Evolutionary conservation across 1,140 invertebrate genomes (phyloP), one percentile per base, ranked within the genome.

Genomic region (Holcopasites calliopsidis): DNA sequence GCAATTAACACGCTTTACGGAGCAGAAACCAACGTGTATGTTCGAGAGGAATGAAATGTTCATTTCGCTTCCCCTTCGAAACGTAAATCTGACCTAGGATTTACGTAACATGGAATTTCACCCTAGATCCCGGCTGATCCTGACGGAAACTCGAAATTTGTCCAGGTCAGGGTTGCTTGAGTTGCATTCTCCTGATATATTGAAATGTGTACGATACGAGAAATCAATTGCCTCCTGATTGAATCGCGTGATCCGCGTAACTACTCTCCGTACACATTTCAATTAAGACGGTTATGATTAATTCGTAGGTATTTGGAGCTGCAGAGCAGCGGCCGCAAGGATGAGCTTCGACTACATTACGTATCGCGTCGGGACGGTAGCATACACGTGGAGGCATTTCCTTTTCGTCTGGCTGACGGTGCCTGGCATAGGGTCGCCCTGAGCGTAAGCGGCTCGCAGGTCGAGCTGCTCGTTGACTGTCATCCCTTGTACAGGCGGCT

Each of bases 341-440:
- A 97, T 91, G 96, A 97, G 90, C 93, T 98, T 92, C 93, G 95
- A 81, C 92, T 96, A 87, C 94, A 95, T 90, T 96, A 95, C 87
- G 93, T 94, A 85, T 93, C 93, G 76, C 92, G 92, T 68, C 92
- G 93, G 79, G 93, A 93, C 79, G 92, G 93, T 42, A 90, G 90
- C 64, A 93, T 96, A 79, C 94, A 95, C 86, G 94, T 96, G 72
- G 97, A 97, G 93, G 95, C 95, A 88, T 98, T 98, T 93, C 95
- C 95, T 81, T 97, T 96, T 91, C 93, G 94, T 81, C 92, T 98
- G 87, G 96, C 96, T 60, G 97, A 98, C 89, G 95, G 95, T 86
- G 93, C 93, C 79, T 98, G 97, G 97, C 97, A 98, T 92, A 94
- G 95, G 86, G 92, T 98, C 83, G 96, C 96, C 77, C 91, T 98